Evolutionary conservation across 2,888 invertebrate genomes (phyloP).

Genomic region (Drosophila melanosoma): DNA sequence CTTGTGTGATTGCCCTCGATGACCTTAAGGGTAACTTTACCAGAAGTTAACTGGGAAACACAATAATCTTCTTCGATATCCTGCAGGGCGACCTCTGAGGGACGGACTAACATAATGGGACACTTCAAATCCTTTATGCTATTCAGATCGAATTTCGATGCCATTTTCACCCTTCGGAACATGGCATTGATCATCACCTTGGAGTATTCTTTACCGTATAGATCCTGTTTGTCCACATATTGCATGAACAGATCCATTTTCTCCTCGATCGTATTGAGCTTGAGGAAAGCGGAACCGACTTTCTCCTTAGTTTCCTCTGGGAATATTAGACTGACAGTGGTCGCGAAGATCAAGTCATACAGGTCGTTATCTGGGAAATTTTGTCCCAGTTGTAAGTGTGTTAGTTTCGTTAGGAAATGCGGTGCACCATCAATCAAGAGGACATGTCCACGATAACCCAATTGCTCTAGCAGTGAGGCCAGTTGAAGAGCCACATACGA

Average conservation of each 20-base stretch:
- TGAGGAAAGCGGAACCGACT: conserved; percentile 85
- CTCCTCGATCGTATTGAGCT: conserved; percentile 87
- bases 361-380: conserved; percentile 78
- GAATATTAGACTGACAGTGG: conserved; percentile 79
- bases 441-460: conserved; percentile 88
- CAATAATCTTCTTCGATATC: conserved; percentile 89
- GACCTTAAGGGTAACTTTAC: conserved; percentile 87
- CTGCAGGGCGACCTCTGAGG: conserved; percentile 87
- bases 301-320: conserved; percentile 81
- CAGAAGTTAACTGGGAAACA: conserved; percentile 87
- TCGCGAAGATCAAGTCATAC: conserved; percentile 78
- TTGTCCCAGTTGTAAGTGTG: conserved; percentile 75
- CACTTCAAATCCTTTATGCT: conserved; percentile 85
- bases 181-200: conserved; percentile 83
- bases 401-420: conserved; percentile 87
- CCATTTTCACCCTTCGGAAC: conserved; percentile 87
- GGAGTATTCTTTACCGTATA: conserved; percentile 85
- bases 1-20: conserved; percentile 91
- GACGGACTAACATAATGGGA: conserved; percentile 88
- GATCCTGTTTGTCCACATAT: conserved; percentile 83
- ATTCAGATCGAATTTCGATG: conserved; percentile 85
- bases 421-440: conserved; percentile 94
- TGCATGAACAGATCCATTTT: conserved; percentile 86
- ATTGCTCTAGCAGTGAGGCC: conserved; percentile 89
- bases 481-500: conserved; percentile 91